A percentile compares a stretch with the other conserved stretches of the same genome.
Conservation (phyloP, 1,140 invertebrate species). For the Antheraea mylitta region DNA sequence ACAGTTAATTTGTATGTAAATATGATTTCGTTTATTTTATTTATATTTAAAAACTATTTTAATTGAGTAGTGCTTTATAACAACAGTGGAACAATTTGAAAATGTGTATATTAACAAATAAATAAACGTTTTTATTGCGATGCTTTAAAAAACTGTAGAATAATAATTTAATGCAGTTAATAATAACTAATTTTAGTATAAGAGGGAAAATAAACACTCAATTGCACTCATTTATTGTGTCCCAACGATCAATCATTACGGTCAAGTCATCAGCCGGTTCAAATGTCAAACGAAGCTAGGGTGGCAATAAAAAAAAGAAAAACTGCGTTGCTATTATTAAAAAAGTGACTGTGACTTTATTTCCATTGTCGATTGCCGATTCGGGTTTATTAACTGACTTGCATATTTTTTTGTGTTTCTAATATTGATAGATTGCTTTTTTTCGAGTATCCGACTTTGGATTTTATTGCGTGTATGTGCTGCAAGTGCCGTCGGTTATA, state of each 20-base stretch:
- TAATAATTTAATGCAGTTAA: conserved; percentile 42
- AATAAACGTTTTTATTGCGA: background rate
- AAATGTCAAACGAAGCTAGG: conserved; percentile 77
- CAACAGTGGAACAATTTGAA: background rate
- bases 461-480: conserved; percentile 58
- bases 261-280: conserved; percentile 75
- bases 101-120: background rate
- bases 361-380: conserved; percentile 78
- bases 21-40: conserved; percentile 37
- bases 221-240: conserved; percentile 76
- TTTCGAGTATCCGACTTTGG: conserved; percentile 65
- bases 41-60: conserved; percentile 17
- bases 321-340: conserved; percentile 76
- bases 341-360: conserved; percentile 79
- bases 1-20: conserved; percentile 68
- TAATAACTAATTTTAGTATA: conserved; percentile 66
- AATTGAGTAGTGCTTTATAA: conserved; percentile 8
- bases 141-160: background rate
- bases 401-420: conserved; percentile 77
- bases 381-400: conserved; percentile 78
- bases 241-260: conserved; percentile 75
- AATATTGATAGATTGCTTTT: conserved; percentile 78
- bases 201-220: conserved; percentile 70
- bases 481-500: conserved; percentile 56
- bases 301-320: conserved; percentile 73